A percentile compares a stretch with the other conserved stretches of the same genome.
These are phyloP conservation scores for Amyelois transitella DNA, from an alignment of 1,140 invertebrate species.

Conservation along the genomic window DNA sequence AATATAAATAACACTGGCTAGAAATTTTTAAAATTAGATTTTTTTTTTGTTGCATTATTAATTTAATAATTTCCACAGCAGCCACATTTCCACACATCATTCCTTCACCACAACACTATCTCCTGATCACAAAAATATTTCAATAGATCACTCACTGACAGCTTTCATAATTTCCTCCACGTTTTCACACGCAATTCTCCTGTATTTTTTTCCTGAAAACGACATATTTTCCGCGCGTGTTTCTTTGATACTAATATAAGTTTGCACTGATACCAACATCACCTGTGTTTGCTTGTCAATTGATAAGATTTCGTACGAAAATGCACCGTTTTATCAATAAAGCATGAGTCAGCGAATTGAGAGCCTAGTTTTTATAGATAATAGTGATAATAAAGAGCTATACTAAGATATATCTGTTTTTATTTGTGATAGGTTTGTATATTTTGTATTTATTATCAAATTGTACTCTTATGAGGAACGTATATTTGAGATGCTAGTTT, in stretches of 20 bases:
- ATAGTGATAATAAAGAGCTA: too few species aligned
- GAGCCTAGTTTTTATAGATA: background rate
- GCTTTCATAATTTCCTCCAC: conserved; percentile 35
- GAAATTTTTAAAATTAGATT: too few species aligned
- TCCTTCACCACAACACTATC: background rate
- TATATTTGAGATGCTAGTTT: too few species aligned
- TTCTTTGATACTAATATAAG: conserved; percentile 3
- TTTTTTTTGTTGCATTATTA: too few species aligned
- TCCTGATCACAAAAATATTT: background rate
- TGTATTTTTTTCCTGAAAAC: conserved; percentile 44
- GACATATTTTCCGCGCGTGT: conserved; percentile 28
- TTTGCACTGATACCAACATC: conserved; percentile 13
- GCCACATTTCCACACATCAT: background rate
- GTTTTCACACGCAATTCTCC: conserved; percentile 36
- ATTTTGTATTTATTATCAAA: too few species aligned
- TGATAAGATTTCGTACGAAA: conserved; percentile 1
- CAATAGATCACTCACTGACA: conserved; percentile 35
- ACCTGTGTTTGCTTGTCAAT: conserved; percentile 1
- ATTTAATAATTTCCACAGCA: too few species aligned
- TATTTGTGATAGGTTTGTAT: too few species aligned
- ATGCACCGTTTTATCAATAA: background rate
- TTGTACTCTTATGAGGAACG: too few species aligned
- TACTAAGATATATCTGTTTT: too few species aligned
- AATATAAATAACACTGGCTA: too few species aligned
- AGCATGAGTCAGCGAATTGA: background rate